Evolutionary conservation across 2,888 invertebrate species (phyloP).

Genomic region (Adineta ricciae): DNA sequence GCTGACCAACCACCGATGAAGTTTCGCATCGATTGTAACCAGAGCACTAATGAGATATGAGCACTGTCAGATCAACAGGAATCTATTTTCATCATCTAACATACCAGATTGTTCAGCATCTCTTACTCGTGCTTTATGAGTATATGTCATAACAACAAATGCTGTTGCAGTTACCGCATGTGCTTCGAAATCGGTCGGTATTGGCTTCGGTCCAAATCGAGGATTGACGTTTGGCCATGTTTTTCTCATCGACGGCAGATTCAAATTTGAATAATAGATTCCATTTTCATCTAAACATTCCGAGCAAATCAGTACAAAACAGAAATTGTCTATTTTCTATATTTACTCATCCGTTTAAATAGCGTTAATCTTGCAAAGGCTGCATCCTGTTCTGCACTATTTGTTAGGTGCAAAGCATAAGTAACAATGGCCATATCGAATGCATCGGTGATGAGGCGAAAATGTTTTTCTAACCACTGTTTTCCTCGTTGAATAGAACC

Average conservation of each 20-base stretch:
- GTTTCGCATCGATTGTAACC: conserved; percentile 47
- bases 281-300: conserved; percentile 38
- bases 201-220: conserved; percentile 39
- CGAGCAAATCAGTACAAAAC: no score
- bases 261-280: conserved; percentile 44
- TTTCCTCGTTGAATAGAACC: conserved; percentile 34
- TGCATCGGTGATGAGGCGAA: conserved; percentile 61
- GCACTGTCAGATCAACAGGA: conserved; percentile 28
- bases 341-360: conserved; percentile 20
- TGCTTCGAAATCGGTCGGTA: conserved; percentile 56
- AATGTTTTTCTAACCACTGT: conserved; percentile 68
- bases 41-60: conserved; percentile 40
- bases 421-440: conserved; percentile 76
- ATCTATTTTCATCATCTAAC: not conserved
- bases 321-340: not conserved
- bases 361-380: conserved; percentile 64
- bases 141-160: conserved; percentile 74
- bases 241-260: conserved; percentile 28
- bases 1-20: conserved; percentile 40
- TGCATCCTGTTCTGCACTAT: conserved; percentile 73
- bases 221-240: conserved; percentile 37
- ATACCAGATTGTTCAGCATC: conserved; percentile 22
- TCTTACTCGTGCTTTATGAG: conserved; percentile 37
- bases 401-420: conserved; percentile 70
- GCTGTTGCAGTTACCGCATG: conserved; percentile 85